Evolutionary conservation across 2,888 invertebrate species (phyloP).

Genomic region (Metellina segmentata): DNA sequence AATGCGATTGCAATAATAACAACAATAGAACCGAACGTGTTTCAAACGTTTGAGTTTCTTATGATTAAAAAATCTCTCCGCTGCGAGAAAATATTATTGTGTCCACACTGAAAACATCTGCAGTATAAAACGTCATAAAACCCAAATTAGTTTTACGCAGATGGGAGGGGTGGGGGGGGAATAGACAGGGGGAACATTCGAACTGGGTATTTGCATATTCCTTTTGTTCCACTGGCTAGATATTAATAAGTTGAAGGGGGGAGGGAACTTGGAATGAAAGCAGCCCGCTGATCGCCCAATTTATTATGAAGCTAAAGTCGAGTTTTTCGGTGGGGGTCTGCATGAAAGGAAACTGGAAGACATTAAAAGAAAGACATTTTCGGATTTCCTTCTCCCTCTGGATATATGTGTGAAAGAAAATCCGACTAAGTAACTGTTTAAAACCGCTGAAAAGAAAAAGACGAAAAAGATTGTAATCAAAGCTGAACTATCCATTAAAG

Average conservation of each 20-base stretch:
- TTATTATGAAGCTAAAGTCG: slow-evolving; percentile 49
- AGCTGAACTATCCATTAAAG: not conserved
- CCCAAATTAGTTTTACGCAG: slow-evolving; percentile 59
- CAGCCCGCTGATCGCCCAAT: slow-evolving; percentile 46
- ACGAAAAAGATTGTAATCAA: not conserved
- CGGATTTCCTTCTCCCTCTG: not conserved
- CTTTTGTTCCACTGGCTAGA: slow-evolving; percentile 35
- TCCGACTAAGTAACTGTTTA: not conserved
- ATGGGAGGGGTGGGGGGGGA: not conserved
- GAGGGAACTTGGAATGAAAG: not conserved
- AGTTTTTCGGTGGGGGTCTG: not conserved
- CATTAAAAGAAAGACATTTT: slow-evolving; percentile 12
- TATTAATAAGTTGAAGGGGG: slow-evolving; percentile 47
- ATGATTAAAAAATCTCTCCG: slow-evolving; percentile 53
- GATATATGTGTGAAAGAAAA: not conserved
- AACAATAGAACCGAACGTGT: not conserved
- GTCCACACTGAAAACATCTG: slow-evolving; percentile 53
- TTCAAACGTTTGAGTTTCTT: not conserved
- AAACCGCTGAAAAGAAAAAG: not conserved
- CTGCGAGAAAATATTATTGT: slow-evolving; percentile 58
- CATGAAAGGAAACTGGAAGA: slow-evolving; percentile 17
- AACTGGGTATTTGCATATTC: slow-evolving; percentile 54
- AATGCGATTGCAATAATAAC: not conserved
- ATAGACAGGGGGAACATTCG: slow-evolving; percentile 14
- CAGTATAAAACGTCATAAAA: slow-evolving; percentile 62